A percentile compares a stretch with the other conserved stretches of the same genome.
phyloP scores from a whole-genome alignment of 1,140 invertebrate species.

The Panonychus citri region DNA sequence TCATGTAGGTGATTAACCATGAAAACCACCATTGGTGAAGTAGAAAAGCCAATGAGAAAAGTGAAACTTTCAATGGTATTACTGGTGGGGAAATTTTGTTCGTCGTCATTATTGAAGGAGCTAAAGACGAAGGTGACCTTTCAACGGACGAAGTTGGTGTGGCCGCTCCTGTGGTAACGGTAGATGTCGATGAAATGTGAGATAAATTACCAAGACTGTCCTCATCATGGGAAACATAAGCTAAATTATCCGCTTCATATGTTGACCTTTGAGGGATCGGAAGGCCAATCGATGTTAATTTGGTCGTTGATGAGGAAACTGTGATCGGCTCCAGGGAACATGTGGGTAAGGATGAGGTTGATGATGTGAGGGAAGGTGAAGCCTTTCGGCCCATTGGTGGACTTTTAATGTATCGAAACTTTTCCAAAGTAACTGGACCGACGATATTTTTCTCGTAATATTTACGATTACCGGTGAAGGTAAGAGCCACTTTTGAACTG shows the following conservation, averaged over 20 bases:
- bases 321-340: neutral
- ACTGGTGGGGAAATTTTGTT: neutral
- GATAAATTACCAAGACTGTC: neutral
- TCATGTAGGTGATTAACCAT: constrained; percentile 15
- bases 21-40: constrained; percentile 16
- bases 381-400: neutral
- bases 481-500: neutral
- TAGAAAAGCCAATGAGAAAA: constrained; percentile 10
- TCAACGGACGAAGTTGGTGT: neutral
- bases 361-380: no score
- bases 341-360: neutral
- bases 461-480: neutral
- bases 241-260: neutral
- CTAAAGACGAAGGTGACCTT: neutral
- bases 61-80: constrained; percentile 8
- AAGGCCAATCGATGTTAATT: neutral
- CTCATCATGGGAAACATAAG: neutral
- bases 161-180: neutral
- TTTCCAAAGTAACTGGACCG: constrained; percentile 6
- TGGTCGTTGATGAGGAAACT: neutral
- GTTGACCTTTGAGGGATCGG: neutral
- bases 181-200: neutral
- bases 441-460: neutral
- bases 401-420: constrained; percentile 1
- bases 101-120: neutral